phyloP scores from a whole-genome alignment of 1,140 invertebrate genomes.

The Gonioctena quinquepunctata region DNA sequence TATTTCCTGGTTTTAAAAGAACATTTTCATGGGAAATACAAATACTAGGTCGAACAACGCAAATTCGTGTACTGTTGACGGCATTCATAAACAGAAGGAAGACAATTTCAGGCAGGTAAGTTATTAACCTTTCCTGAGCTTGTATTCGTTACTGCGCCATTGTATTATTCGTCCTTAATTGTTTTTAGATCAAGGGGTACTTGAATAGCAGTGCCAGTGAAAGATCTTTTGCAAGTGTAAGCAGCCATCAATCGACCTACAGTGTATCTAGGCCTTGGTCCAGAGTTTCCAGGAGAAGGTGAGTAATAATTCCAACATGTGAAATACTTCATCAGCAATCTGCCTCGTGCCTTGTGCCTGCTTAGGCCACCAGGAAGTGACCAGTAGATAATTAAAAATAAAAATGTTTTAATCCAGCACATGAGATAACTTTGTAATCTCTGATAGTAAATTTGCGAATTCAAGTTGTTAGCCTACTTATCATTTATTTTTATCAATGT shows the following conservation, averaged over 20 bases:
- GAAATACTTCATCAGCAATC: background rate
- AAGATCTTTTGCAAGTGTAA: conserved; percentile 38
- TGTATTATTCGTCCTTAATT: conserved; percentile 15
- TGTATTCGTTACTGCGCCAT: conserved; percentile 39
- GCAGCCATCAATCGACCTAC: conserved; percentile 36
- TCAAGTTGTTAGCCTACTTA: background rate
- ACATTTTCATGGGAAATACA: conserved; percentile 46
- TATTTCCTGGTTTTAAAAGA: conserved; percentile 18
- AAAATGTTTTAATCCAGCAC: background rate
- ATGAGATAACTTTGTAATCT: conserved; percentile 7
- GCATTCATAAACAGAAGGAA: conserved; percentile 36
- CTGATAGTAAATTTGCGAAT: background rate
- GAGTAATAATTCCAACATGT: conserved; percentile 10
- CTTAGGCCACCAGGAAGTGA: conserved; percentile 6
- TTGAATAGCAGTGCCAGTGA: conserved; percentile 32
- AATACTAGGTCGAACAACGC: conserved; percentile 23
- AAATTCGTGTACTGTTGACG: conserved; percentile 27
- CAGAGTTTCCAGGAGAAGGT: conserved; percentile 40
- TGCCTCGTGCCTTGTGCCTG: background rate
- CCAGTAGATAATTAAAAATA: background rate
- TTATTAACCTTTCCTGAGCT: conserved; percentile 31
- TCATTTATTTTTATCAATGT: background rate
- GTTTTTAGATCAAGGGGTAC: conserved; percentile 20
- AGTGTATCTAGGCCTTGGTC: conserved; percentile 36
- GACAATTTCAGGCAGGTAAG: conserved; percentile 36